Base-by-base conservation (phyloP, 2,797 vertebrate species). In the Periparus ater region DNA sequence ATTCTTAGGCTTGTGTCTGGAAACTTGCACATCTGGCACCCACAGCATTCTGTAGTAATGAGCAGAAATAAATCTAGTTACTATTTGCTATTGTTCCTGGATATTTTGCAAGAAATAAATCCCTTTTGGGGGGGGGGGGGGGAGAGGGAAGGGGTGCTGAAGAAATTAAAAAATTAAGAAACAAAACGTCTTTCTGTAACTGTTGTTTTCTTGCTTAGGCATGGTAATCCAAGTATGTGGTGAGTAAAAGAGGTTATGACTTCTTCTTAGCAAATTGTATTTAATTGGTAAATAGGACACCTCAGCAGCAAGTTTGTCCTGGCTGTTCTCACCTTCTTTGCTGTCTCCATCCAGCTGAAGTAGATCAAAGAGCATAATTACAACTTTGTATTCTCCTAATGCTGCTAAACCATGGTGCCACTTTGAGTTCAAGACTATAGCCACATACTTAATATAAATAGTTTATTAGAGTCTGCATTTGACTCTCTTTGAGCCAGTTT, bases 21-120 rank as follows among this genome's bases (percentile, higher is more conserved):
- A 88, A 95, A 85, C 65, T 88, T 85, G 82, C 85, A 75, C 78
- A 88, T 96, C 78, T 96, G 93, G 81, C 54, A 83, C 51, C 44
- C 84, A 75, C 66, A 88, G 58, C 70, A 36, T 81, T 47, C 48
- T 92, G 65, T 68, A 77, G 82, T 66, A 91, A 60, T 4, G 2
- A 94, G 58, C 63, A 84, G 55, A 84, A 95, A 88, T 58, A 87
- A 82, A 78, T 55, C 32, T 72, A 40, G 58, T 91, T 89, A 78
- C 76, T 91, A 70, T 32, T 40, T 84, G 66, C 89, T 93, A 58
- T 96, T 95, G 85, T 95, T 89, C 34, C 67, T 92, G 65, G 48
- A 67, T n/a, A 19, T 70, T 91, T 94, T 89, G 82, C 79, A 94
- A 88, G 79, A 94, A 88, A 72, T 89, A 74, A 80, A 72, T 11